These are phyloP conservation scores for Antheraea pernyi DNA, from an alignment of 1,140 invertebrate genomes.

Conservation along the genomic window DNA sequence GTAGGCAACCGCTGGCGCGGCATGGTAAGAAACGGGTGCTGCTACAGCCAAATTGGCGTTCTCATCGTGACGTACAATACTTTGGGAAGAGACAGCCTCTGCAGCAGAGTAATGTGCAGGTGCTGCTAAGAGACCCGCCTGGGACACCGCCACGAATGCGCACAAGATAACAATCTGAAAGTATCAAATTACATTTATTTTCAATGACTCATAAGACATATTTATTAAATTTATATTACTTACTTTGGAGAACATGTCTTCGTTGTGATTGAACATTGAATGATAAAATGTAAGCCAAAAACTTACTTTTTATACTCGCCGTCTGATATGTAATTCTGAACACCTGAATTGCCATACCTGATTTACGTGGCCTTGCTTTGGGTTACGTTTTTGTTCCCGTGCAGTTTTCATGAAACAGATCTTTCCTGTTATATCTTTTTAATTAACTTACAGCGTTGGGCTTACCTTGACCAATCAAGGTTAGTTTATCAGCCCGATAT, in stretches of 20 bases:
- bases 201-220: not conserved
- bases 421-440: not conserved
- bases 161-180: slow-evolving; percentile 33
- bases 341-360: not conserved
- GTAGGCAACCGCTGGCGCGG: slow-evolving; percentile 24
- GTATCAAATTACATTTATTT: not conserved
- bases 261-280: slow-evolving; percentile 8
- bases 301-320: not conserved
- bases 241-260: slow-evolving; percentile 37
- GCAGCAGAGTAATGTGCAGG: slow-evolving; percentile 48
- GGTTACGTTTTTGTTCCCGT: not conserved
- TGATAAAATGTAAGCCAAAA: not conserved
- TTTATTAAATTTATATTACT: slow-evolving; percentile 4
- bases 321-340: not conserved
- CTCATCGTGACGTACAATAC: slow-evolving; percentile 52
- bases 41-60: slow-evolving; percentile 17
- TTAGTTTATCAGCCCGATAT: not conserved
- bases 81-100: slow-evolving; percentile 54
- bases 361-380: not conserved
- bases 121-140: slow-evolving; percentile 46
- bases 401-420: not conserved
- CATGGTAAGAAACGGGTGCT: slow-evolving; percentile 30
- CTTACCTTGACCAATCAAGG: not conserved
- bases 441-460: not conserved
- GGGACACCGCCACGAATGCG: slow-evolving; percentile 46